Evolutionary conservation across 2,113 vertebrate species (phyloP).

Genomic region (Nycticorax nycticorax): DNA sequence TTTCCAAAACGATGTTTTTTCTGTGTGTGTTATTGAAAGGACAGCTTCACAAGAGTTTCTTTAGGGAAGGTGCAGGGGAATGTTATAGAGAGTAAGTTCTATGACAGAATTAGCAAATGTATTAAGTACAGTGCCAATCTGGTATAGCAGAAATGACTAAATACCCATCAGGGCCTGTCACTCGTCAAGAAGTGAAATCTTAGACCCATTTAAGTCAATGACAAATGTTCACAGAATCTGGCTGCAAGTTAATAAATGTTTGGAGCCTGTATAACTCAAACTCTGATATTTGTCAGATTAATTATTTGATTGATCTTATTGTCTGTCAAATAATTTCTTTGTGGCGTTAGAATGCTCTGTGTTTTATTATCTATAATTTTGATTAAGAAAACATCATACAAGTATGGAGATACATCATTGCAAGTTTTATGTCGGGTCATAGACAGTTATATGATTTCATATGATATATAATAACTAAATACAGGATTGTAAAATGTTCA

Average conservation of each 20-base stretch:
- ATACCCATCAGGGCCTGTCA: constrained; percentile 69
- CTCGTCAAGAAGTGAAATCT: constrained; percentile 69
- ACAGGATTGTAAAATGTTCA: not conserved
- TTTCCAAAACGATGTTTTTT: constrained; percentile 9
- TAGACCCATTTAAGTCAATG: constrained; percentile 66
- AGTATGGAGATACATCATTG: not conserved
- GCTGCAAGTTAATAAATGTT: constrained; percentile 68
- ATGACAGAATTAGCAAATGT: constrained; percentile 70
- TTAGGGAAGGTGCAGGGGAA: constrained; percentile 43
- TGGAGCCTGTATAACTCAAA: constrained; percentile 58
- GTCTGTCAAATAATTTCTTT: constrained; percentile 54
- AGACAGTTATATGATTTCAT: too few species aligned
- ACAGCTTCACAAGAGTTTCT: constrained; percentile 54
- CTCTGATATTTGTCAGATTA: constrained; percentile 62
- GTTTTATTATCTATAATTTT: constrained; percentile 8
- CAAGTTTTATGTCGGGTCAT: not conserved
- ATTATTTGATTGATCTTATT: constrained; percentile 65
- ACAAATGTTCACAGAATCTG: constrained; percentile 72
- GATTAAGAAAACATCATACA: not conserved
- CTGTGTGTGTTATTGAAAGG: constrained; percentile 1
- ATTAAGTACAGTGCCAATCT: constrained; percentile 69
- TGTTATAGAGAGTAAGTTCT: constrained; percentile 61
- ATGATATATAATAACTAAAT: too few species aligned
- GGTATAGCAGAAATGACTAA: constrained; percentile 66
- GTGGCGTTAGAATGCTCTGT: constrained; percentile 2